phyloP scores from a whole-genome alignment of 2,888 invertebrate species.

The Chaetogeoica ovagalla region DNA sequence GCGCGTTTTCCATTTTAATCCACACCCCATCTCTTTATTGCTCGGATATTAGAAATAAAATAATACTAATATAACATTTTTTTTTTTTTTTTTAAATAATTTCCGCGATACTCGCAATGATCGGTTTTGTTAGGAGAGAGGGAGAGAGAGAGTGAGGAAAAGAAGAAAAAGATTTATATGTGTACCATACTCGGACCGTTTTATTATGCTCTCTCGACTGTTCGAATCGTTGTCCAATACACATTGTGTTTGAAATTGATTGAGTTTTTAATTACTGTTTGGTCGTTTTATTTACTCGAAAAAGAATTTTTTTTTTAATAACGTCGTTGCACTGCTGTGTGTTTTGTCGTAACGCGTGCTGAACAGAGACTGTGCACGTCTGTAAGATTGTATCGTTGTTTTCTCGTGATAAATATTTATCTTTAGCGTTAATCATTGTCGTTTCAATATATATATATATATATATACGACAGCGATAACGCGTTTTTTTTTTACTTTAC shows the following conservation, averaged over 20 bases:
- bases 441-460: background rate
- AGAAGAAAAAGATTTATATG: no score
- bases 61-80: background rate
- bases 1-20: background rate
- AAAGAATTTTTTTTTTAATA: slow-evolving; percentile 3
- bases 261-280: background rate
- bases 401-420: background rate
- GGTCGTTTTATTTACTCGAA: background rate
- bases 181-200: no score
- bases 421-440: background rate
- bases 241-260: background rate
- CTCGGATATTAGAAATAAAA: background rate
- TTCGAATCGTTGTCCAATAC: no score
- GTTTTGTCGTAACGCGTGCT: background rate
- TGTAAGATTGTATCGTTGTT: background rate
- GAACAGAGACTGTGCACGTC: background rate
- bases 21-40: background rate
- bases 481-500: background rate
- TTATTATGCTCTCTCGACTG: background rate
- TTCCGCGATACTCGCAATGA: no score
- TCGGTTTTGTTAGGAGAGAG: background rate
- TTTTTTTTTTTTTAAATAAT: background rate
- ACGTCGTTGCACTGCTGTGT: background rate
- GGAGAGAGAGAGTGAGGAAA: no score
- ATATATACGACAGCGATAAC: background rate